phyloP scores from a whole-genome alignment of 2,888 invertebrate species.

The Dasypogon diadema region DNA sequence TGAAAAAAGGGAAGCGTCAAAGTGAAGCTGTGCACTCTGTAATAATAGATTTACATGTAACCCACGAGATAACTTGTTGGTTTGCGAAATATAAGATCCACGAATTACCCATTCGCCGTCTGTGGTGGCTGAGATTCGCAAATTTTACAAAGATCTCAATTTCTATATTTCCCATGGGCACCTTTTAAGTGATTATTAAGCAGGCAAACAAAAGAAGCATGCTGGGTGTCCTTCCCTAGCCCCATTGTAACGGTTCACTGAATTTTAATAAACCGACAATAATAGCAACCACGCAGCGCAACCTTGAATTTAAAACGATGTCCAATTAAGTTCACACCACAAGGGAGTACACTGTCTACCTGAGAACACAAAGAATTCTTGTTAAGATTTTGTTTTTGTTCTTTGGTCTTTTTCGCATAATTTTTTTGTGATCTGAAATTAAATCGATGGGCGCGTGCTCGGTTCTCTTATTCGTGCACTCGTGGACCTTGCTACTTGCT shows the following conservation, averaged over 20 bases:
- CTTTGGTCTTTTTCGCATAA: slow-evolving; percentile 19
- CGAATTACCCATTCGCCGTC: too few relatives aligned
- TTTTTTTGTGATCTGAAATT: slow-evolving; percentile 31
- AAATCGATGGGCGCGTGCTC: slow-evolving; percentile 44
- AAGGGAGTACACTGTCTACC: not conserved
- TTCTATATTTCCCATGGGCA: too few relatives aligned
- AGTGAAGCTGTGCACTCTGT: too few relatives aligned
- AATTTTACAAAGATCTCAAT: too few relatives aligned
- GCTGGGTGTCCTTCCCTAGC: slow-evolving; percentile 10
- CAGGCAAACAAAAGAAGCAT: too few relatives aligned
- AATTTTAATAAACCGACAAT: slow-evolving; percentile 20
- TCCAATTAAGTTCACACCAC: slow-evolving; percentile 28
- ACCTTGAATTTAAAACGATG: slow-evolving; percentile 14
- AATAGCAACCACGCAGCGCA: not conserved
- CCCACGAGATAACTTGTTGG: too few relatives aligned
- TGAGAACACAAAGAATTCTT: slow-evolving; percentile 24
- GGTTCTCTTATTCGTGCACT: not conserved
- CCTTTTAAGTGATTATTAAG: too few relatives aligned
- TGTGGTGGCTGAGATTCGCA: too few relatives aligned
- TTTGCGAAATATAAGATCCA: too few relatives aligned
- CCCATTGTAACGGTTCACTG: slow-evolving; percentile 14
- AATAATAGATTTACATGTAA: too few relatives aligned
- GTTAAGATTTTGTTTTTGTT: not conserved
- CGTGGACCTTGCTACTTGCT: slow-evolving; percentile 28
- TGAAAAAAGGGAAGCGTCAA: too few relatives aligned